Conservation (phyloP, 2,888 invertebrate genomes). For the Nomada ruficornis region DNA sequence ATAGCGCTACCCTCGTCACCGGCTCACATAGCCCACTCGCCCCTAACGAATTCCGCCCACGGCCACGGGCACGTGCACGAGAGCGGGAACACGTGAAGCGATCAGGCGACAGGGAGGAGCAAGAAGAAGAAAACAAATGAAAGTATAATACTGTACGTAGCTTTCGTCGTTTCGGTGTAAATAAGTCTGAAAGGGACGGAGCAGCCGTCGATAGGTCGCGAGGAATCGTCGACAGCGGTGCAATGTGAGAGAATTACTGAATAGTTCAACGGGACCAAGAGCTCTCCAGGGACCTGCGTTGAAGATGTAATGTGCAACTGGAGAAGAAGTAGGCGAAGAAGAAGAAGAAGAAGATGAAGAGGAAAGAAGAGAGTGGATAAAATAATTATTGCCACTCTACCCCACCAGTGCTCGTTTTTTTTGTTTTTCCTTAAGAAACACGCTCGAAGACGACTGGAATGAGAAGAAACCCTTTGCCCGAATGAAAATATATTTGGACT, state of each 20-base stretch:
- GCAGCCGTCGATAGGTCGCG: constrained; percentile 29
- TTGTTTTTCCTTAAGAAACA: background rate
- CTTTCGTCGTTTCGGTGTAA: constrained; percentile 49
- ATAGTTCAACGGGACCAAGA: constrained; percentile 5
- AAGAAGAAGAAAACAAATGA: background rate
- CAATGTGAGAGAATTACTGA: constrained; percentile 39
- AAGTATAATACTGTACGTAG: background rate
- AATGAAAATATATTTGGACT: background rate
- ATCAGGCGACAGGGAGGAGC: too few relatives aligned
- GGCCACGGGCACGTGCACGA: constrained; percentile 79
- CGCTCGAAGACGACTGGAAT: background rate
- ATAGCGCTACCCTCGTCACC: constrained; percentile 88
- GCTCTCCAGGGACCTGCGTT: constrained; percentile 23
- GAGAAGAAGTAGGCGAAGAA: background rate
- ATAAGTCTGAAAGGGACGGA: constrained; percentile 42
- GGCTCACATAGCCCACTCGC: constrained; percentile 77
- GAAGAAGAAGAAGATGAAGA: background rate
- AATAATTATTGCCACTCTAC: background rate
- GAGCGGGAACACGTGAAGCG: constrained; percentile 79
- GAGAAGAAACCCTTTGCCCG: background rate
- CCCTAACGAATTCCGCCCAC: constrained; percentile 75
- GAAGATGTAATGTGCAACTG: background rate
- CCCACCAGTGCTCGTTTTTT: constrained; percentile 1
- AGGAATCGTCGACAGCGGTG: constrained; percentile 53
- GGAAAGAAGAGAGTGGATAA: background rate